Evolutionary conservation across 2,113 vertebrate genomes (phyloP), one percentile per base, ranked within the genome.

Genomic region (Xiphias gladius): DNA sequence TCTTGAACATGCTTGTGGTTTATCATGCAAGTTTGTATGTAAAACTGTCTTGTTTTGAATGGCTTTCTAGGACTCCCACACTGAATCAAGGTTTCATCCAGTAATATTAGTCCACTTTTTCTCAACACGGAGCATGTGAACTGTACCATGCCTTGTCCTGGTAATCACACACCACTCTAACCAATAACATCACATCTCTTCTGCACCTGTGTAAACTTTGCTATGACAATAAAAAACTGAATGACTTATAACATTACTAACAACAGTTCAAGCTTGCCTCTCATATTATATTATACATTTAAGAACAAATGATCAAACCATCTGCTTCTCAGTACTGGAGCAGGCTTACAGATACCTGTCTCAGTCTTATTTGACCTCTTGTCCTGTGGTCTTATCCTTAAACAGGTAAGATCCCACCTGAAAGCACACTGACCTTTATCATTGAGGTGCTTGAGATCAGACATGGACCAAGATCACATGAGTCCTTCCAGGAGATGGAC

Each of bases 401-500:
- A 10, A 43, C 70, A 99, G 98, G 98, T 86, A 98, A 98, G 95
- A 98, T 99, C 72, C 98, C 98, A 48, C 98, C 98, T 39, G 97
- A 99, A 46, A 99, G 97, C 88, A 97, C 96, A 0, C 2, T 99
- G 88, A 96, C 98, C 90, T 99, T 99, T 91, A 94, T 97, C 59
- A 91, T 99, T 19, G 97, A 99, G 86, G 91, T 99, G 81, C 87
- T 99, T 54, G 97, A 99, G 87, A 99, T 99, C 85, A 95, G 97
- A 93, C 99, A 98, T 91, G 98, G 98, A 54, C 98, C 97, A 6
- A 94, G 98, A 68, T 99, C 98, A 26, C 97, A 99, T 7, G 98
- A 99, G 63, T 98, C 98, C 11, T 99, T 99, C 90, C 98, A 99
- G 91, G 96, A 98, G 83, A 99, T 99, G 98, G 98, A 99, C 90